Evolutionary conservation across 2,113 vertebrate species (phyloP).

Genomic region (Petromus typicus): DNA sequence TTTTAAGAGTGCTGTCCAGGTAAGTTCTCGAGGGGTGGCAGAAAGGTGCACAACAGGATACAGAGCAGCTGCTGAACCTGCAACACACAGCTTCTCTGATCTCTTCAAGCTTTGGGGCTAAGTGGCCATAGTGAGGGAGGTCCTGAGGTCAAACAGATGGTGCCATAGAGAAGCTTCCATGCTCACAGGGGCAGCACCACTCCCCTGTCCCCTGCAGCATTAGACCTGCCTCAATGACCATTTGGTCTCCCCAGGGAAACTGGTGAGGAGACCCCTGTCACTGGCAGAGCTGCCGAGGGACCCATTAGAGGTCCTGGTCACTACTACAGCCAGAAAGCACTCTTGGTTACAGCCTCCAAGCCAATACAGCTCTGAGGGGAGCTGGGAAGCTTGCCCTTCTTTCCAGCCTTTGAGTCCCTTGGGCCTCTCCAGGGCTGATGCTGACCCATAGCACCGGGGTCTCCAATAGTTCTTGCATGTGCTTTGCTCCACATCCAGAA

Average conservation of each 20-base stretch:
- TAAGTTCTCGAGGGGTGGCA: conserved; percentile 81
- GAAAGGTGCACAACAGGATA: conserved; percentile 89
- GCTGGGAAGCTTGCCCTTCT: background rate
- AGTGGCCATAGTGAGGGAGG: conserved; percentile 89
- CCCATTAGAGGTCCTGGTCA: background rate
- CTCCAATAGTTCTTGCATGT: conserved; percentile 55
- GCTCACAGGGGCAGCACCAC: background rate
- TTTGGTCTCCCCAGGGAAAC: rapidly evolving
- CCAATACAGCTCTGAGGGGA: background rate
- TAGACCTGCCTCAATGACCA: background rate
- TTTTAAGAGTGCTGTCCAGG: no score
- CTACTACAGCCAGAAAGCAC: background rate
- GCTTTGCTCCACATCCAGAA: background rate
- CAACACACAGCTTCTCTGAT: conserved; percentile 86
- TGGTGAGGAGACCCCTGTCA: background rate
- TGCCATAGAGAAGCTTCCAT: conserved; percentile 83
- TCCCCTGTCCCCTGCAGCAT: background rate
- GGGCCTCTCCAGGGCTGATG: background rate
- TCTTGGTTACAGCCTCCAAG: background rate
- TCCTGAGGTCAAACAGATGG: conserved; percentile 88
- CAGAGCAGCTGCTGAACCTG: conserved; percentile 85
- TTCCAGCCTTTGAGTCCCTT: background rate
- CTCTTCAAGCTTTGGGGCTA: conserved; percentile 90
- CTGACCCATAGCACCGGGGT: background rate
- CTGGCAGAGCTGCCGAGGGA: background rate